Evolutionary conservation across 2,888 invertebrate genomes (phyloP).

Genomic region (Cheilosia grossa): DNA sequence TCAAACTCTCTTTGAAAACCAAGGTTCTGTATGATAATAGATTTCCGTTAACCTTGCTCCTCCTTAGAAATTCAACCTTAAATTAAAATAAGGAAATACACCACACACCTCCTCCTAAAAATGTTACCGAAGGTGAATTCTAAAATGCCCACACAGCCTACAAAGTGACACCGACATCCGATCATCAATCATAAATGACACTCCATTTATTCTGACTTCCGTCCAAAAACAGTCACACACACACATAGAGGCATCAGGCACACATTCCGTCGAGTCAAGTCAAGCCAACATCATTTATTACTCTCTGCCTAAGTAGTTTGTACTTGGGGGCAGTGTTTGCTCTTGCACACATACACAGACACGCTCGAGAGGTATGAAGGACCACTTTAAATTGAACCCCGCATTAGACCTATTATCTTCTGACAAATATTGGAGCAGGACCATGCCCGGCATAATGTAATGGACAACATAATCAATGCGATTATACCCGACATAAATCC

Average conservation of each 20-base stretch:
- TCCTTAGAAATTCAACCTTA: slow-evolving; percentile 22
- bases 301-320: slow-evolving; percentile 64
- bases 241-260: background rate
- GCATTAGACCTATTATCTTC: slow-evolving; percentile 60
- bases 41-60: slow-evolving; percentile 46
- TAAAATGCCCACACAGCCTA: slow-evolving; percentile 32
- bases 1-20: background rate
- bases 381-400: slow-evolving; percentile 56
- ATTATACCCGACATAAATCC: slow-evolving; percentile 63
- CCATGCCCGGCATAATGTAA: slow-evolving; percentile 35
- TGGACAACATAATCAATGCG: slow-evolving; percentile 72
- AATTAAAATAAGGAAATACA: slow-evolving; percentile 32
- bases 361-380: slow-evolving; percentile 10
- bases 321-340: slow-evolving; percentile 41
- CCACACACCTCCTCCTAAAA: slow-evolving; percentile 8
- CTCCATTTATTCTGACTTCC: slow-evolving; percentile 65
- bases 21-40: background rate
- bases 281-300: slow-evolving; percentile 65
- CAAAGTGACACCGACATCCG: slow-evolving; percentile 23
- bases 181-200: slow-evolving; percentile 71
- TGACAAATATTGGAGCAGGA: slow-evolving; percentile 63
- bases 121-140: slow-evolving; percentile 26
- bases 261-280: background rate
- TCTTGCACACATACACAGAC: background rate
- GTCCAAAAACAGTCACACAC: slow-evolving; percentile 25